Evolutionary conservation across 2,888 invertebrate species (phyloP).

Genomic region (Drosophila neoperkinsi): DNA sequence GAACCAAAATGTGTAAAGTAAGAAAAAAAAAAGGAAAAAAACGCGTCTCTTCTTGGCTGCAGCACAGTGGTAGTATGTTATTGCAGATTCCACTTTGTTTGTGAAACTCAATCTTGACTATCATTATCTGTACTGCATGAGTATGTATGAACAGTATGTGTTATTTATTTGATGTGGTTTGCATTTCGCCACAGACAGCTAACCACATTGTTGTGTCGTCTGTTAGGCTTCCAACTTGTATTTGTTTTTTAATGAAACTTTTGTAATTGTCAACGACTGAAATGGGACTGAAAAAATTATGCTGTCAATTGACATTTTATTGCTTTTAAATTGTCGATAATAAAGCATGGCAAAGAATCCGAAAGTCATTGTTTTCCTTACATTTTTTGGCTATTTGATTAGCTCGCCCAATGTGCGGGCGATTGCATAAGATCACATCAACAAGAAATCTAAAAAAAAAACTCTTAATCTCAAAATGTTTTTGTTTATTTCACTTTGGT

Average conservation of each 20-base stretch:
- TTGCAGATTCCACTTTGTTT: slow-evolving; percentile 36
- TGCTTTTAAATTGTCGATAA: slow-evolving; percentile 70
- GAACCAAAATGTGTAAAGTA: slow-evolving; percentile 54
- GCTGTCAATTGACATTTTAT: slow-evolving; percentile 77
- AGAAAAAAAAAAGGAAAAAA: neutral
- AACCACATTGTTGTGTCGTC: slow-evolving; percentile 35
- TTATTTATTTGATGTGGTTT: slow-evolving; percentile 52
- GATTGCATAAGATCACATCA: slow-evolving; percentile 69
- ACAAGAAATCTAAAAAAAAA: slow-evolving; percentile 36
- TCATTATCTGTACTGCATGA: slow-evolving; percentile 37
- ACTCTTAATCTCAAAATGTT: slow-evolving; percentile 71
- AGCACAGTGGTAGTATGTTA: slow-evolving; percentile 67
- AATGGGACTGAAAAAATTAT: slow-evolving; percentile 49
- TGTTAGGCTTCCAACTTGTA: slow-evolving; percentile 21
- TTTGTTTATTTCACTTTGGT: slow-evolving; percentile 72
- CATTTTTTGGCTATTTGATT: slow-evolving; percentile 17
- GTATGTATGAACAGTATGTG: slow-evolving; percentile 14
- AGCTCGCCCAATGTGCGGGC: slow-evolving; percentile 66
- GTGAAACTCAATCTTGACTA: slow-evolving; percentile 65
- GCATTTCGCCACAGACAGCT: slow-evolving; percentile 38
- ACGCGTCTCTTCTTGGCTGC: slow-evolving; percentile 32
- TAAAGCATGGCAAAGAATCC: slow-evolving; percentile 26
- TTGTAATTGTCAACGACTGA: slow-evolving; percentile 61
- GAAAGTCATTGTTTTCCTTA: slow-evolving; percentile 28
- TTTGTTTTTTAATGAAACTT: slow-evolving; percentile 27